These are phyloP conservation scores for Salminus brasiliensis DNA, from an alignment of 2,113 vertebrate genomes.

Conservation along the genomic window DNA sequence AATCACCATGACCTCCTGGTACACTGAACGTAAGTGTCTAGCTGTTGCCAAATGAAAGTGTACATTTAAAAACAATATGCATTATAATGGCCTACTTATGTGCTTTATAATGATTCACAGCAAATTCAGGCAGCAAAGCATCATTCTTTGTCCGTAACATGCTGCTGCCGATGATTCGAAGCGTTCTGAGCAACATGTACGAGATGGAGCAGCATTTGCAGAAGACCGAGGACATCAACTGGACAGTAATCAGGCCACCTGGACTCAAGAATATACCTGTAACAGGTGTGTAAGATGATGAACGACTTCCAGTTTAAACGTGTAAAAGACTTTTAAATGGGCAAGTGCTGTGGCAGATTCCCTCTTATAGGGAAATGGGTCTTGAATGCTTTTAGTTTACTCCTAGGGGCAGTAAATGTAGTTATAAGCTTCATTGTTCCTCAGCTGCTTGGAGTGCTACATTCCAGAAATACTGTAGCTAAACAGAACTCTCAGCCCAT, in stretches of 20 bases:
- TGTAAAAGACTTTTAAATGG: no score
- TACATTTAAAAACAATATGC: neutral
- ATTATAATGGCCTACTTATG: neutral
- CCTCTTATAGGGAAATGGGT: no score
- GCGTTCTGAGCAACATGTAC: constrained; percentile 78
- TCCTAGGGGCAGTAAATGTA: no score
- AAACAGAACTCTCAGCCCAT: no score
- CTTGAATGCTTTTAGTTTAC: no score
- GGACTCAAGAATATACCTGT: constrained; percentile 75
- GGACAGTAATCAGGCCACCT: constrained; percentile 79
- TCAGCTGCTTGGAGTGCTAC: neutral
- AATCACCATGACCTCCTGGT: constrained; percentile 83
- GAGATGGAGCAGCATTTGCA: constrained; percentile 78
- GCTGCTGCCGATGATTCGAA: constrained; percentile 78
- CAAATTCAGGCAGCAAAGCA: constrained; percentile 68
- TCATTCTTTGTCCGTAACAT: constrained; percentile 74
- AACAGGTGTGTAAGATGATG: constrained; percentile 69
- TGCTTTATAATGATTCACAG: constrained; percentile 53
- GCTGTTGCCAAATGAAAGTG: neutral
- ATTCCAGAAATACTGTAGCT: neutral
- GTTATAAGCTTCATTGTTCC: neutral
- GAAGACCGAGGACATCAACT: constrained; percentile 72
- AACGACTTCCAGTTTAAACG: neutral
- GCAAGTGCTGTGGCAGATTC: no score
- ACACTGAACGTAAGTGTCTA: constrained; percentile 77